Evolutionary conservation across 35 echinoderm and acorn worm genomes (phyloP), one percentile per base, ranked within the genome.

Genomic region (Hemicentrotus pulcherrimus): DNA sequence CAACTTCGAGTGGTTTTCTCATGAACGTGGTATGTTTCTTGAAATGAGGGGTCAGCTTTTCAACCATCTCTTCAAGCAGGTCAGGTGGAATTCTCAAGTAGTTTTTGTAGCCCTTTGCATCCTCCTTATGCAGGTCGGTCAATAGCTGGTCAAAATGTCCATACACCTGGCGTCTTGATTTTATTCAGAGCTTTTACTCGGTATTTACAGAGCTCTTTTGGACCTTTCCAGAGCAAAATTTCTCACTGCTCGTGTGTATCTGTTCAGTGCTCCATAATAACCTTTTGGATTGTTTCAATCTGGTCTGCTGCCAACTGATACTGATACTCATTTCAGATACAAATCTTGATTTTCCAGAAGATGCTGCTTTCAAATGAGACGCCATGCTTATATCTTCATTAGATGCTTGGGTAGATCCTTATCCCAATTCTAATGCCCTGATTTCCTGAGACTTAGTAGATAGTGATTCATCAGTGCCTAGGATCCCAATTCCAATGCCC

Each of bases 61-160:
- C 95, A 95, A 95, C 95, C 95, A 92, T 92, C 48, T 59, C 55
- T 95, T 92, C 86, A 86, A 95, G 92, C 95, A 95, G 87, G 89
- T 95, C 88, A 95, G 95, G 95, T 95, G 95, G 94, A 88, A 95
- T 95, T 95, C 89, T 95, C 32, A 95, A 86, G 95, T 95, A 92
- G 91, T 95, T 95, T 95, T 95, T 92, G 95, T 61, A 95, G 95
- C 94, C 65, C n/a, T 18, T 94, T 85, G 9, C 47, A 85, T 94
- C 94, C 31, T 94, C 94, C 94, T 46, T 94, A 18, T 94, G 52
- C 24, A 94, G 50, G 88, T 94, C 94, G 47, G 92, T 94, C 58
- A 94, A 32, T 94, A 94, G 33, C 14, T 32, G 14, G 92, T 94
- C 92, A 94, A 22, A 94, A 1, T 94, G 92, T 55, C 92, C 92